Conservation (phyloP, 2,113 vertebrate species). For the Mesembrinibis cayennensis region DNA sequence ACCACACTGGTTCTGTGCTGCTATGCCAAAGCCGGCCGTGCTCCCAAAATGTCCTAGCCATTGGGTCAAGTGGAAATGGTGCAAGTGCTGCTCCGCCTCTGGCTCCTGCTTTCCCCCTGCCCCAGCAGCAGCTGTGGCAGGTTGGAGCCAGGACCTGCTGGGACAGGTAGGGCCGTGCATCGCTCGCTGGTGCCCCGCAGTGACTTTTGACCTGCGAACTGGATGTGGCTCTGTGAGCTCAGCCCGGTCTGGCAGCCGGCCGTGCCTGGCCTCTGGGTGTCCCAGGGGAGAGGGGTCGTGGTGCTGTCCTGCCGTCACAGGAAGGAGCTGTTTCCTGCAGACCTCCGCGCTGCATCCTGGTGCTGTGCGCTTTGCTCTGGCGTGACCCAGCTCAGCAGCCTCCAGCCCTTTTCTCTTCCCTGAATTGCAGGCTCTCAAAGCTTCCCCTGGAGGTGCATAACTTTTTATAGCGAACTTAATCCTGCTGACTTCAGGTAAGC, state of each 20-base stretch:
- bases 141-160: not conserved
- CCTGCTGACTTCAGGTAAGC: conserved; percentile 12
- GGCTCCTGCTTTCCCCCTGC: not conserved
- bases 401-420: not conserved
- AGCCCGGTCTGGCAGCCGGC: not conserved
- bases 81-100: rapidly evolving
- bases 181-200: rapidly evolving
- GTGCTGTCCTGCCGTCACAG: not conserved
- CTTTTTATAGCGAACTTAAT: not conserved
- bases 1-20: not conserved
- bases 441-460: not conserved
- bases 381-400: not conserved
- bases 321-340: conserved; percentile 51
- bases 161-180: not conserved
- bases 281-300: not conserved
- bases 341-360: not conserved
- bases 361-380: not conserved
- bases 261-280: not conserved
- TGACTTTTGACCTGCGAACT: not conserved
- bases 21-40: not conserved
- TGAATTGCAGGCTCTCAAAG: not conserved
- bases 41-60: rapidly evolving
- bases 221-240: not conserved
- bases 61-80: not conserved
- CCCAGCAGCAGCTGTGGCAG: rapidly evolving